phyloP scores from a whole-genome alignment of 1,140 invertebrate species.

The Drosophila repleta region DNA sequence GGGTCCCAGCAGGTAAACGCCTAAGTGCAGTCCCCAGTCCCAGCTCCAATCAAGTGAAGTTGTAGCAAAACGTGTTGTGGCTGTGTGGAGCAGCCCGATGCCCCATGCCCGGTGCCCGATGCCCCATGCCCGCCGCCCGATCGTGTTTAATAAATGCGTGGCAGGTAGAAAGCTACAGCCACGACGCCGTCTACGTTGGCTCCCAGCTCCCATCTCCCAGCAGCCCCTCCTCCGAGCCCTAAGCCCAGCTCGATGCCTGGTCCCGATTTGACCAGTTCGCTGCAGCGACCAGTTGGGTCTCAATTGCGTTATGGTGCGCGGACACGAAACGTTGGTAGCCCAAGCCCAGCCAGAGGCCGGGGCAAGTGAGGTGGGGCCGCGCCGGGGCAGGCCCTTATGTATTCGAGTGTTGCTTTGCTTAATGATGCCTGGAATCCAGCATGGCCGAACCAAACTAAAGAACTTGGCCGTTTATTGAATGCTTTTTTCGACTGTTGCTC shows the following conservation, averaged over 20 bases:
- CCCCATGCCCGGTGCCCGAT: no score
- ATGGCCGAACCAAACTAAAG: constrained; percentile 62
- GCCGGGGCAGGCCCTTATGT: constrained; percentile 58
- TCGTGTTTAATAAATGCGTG: constrained; percentile 77
- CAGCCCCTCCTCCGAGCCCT: background rate
- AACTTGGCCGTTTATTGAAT: constrained; percentile 52
- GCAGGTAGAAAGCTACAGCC: constrained; percentile 63
- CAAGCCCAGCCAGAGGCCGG: background rate
- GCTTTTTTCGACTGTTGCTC: constrained; percentile 15
- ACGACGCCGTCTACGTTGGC: constrained; percentile 7
- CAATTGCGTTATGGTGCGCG: constrained; percentile 18
- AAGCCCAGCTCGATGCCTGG: constrained; percentile 7
- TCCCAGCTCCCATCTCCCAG: no score
- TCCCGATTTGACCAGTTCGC: constrained; percentile 45
- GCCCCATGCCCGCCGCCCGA: constrained; percentile 18
- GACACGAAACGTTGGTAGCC: background rate
- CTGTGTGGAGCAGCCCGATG: background rate
- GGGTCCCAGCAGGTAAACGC: constrained; percentile 46
- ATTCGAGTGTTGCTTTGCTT: constrained; percentile 62
- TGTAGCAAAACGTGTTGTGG: constrained; percentile 65
- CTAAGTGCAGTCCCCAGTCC: constrained; percentile 37
- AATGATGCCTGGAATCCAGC: constrained; percentile 81
- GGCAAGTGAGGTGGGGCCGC: background rate
- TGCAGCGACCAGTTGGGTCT: constrained; percentile 60
- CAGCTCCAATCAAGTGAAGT: constrained; percentile 72